Evolutionary conservation across 64 coral and sea anemone species (phyloP).

Genomic region (Dendronephthya gigantea): DNA sequence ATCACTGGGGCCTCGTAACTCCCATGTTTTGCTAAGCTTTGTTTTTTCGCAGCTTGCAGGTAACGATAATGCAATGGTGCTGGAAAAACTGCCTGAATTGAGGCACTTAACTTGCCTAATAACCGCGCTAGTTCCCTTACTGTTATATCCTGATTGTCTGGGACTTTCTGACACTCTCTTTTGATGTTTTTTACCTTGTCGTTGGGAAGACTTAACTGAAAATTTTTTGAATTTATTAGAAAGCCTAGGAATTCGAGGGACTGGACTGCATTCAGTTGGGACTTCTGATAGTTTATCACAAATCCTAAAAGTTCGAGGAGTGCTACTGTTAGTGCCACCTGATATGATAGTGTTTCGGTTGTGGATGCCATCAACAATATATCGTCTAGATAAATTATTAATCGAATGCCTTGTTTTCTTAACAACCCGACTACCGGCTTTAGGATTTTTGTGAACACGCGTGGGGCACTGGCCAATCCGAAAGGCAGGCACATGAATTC

Average conservation of each 20-base stretch:
- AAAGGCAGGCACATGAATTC: neutral
- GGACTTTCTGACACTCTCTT: neutral
- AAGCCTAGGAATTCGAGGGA: neutral
- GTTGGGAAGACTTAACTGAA: neutral
- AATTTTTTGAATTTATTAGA: neutral
- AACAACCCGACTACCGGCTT: neutral
- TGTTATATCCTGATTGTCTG: neutral
- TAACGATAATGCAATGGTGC: neutral
- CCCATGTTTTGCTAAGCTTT: neutral
- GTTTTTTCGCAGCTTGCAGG: neutral
- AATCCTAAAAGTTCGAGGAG: neutral
- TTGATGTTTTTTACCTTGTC: neutral
- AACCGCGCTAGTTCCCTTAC: neutral
- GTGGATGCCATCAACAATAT: neutral
- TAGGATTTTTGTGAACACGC: neutral
- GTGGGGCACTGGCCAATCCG: neutral
- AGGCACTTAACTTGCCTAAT: constrained; percentile 6
- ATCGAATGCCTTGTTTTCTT: neutral
- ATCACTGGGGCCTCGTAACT: neutral
- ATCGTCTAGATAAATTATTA: constrained; percentile 9
- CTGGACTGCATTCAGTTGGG: neutral
- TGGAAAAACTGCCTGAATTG: neutral
- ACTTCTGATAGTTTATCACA: neutral
- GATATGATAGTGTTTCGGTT: neutral
- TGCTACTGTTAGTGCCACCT: neutral